phyloP scores from a whole-genome alignment of 2,888 invertebrate species.

The Diarsia rubi region DNA sequence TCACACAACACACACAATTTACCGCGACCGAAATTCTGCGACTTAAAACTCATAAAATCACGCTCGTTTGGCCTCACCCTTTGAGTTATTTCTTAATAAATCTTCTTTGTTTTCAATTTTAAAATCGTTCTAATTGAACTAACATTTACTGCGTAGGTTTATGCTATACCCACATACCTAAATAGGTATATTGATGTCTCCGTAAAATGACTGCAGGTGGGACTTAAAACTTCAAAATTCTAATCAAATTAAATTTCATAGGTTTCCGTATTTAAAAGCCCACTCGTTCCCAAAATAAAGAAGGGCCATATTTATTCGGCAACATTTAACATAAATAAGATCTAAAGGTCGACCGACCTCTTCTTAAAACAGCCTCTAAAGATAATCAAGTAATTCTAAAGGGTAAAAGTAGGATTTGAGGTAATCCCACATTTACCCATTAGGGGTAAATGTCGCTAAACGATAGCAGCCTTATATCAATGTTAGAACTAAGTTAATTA shows the following conservation, averaged over 20 bases:
- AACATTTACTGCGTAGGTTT: background rate
- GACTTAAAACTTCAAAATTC: background rate
- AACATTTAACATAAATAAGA: conserved; percentile 12
- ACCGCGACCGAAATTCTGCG: too few relatives aligned
- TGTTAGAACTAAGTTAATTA: conserved; percentile 43
- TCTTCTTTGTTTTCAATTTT: background rate
- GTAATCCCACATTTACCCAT: conserved; percentile 15
- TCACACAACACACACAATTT: too few relatives aligned
- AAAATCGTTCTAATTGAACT: background rate
- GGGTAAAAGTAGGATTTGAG: conserved; percentile 17
- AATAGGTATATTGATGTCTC: background rate
- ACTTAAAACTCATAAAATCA: too few relatives aligned
- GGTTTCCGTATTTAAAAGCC: background rate
- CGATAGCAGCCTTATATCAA: conserved; percentile 9
- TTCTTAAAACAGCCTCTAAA: conserved; percentile 1
- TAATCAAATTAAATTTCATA: background rate
- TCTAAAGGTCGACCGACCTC: background rate
- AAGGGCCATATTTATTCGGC: conserved; percentile 9
- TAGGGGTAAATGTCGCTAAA: conserved; percentile 16
- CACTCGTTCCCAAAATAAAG: background rate
- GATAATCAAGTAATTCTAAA: conserved; percentile 43
- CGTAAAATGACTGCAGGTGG: background rate
- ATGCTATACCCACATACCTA: background rate
- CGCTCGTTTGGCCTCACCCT: too few relatives aligned
- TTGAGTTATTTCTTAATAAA: too few relatives aligned